These are phyloP conservation scores for Psylliodes chrysocephalus DNA, from an alignment of 2,888 invertebrate species.

Conservation along the genomic window DNA sequence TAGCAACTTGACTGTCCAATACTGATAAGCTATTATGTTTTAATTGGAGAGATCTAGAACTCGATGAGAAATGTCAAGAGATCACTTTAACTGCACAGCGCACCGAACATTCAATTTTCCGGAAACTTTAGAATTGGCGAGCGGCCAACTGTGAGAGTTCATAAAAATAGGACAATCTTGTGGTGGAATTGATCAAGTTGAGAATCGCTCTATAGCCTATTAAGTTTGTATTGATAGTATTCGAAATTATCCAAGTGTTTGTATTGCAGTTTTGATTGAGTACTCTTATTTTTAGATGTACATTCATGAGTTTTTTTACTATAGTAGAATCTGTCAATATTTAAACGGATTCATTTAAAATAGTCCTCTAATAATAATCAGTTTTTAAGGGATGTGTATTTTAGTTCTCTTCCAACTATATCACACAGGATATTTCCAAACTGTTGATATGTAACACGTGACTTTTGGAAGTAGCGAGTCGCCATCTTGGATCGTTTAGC, in stretches of 20 bases:
- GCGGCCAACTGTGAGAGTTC: slow-evolving; percentile 27
- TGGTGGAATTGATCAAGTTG: slow-evolving; percentile 23
- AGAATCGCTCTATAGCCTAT: background rate
- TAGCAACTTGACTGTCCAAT: slow-evolving; percentile 37
- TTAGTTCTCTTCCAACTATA: no score
- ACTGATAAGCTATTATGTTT: slow-evolving; percentile 47
- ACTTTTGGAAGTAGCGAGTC: no score
- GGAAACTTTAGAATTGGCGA: slow-evolving; percentile 29
- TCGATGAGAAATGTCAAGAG: slow-evolving; percentile 38
- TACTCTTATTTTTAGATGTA: background rate
- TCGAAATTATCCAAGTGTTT: background rate
- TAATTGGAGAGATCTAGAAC: slow-evolving; percentile 40
- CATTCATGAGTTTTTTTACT: no score
- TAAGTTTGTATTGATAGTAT: background rate
- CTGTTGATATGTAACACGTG: no score
- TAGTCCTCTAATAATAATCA: no score
- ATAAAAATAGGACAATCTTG: slow-evolving; percentile 28
- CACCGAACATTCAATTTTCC: slow-evolving; percentile 33
- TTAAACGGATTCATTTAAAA: no score
- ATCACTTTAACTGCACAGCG: slow-evolving; percentile 32
- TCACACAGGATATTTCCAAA: no score
- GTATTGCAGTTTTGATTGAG: background rate
- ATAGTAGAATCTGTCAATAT: no score
- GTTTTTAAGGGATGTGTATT: no score
- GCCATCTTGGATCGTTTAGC: no score